Percentiles rank a stretch among this genome's conserved stretches.
These are phyloP conservation scores for Gymnocephalus cernua DNA, from an alignment of 2,113 vertebrate species.

Conservation along the genomic window DNA sequence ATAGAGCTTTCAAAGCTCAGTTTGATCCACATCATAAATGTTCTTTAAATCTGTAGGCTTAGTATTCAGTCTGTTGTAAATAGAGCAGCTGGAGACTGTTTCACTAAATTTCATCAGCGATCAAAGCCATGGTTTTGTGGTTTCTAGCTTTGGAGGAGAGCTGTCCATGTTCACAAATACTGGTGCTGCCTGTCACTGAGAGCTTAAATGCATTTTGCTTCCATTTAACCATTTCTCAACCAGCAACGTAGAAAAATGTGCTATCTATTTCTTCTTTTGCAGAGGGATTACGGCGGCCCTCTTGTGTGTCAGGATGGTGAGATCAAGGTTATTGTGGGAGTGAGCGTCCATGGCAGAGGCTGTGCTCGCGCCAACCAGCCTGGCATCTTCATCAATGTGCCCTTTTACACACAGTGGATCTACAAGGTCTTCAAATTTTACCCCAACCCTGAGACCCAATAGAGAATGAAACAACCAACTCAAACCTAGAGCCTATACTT, in stretches of 20 bases:
- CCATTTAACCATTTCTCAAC: constrained; percentile 30
- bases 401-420: constrained; percentile 96
- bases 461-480: constrained; percentile 35
- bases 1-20: constrained; percentile 47
- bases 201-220: constrained; percentile 21
- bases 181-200: constrained; percentile 10
- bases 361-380: constrained; percentile 94
- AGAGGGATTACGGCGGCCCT: constrained; percentile 97
- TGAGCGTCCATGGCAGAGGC: constrained; percentile 95
- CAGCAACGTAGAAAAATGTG: constrained; percentile 17
- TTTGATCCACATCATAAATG: constrained; percentile 74
- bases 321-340: constrained; percentile 92
- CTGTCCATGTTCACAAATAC: constrained; percentile 23
- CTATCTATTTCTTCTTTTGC: constrained; percentile 52
- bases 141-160: constrained; percentile 43
- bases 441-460: constrained; percentile 66
- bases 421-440: constrained; percentile 90
- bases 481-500: constrained; percentile 19
- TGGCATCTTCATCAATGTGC: constrained; percentile 94
- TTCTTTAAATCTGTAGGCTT: constrained; percentile 68
- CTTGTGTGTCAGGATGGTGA: constrained; percentile 95
- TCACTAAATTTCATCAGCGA: constrained; percentile 68
- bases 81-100: constrained; percentile 65
- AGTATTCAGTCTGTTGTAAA: constrained; percentile 56
- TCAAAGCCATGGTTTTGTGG: constrained; percentile 56